phyloP scores from a whole-genome alignment of 2,888 invertebrate genomes.

The Allacma fusca region DNA sequence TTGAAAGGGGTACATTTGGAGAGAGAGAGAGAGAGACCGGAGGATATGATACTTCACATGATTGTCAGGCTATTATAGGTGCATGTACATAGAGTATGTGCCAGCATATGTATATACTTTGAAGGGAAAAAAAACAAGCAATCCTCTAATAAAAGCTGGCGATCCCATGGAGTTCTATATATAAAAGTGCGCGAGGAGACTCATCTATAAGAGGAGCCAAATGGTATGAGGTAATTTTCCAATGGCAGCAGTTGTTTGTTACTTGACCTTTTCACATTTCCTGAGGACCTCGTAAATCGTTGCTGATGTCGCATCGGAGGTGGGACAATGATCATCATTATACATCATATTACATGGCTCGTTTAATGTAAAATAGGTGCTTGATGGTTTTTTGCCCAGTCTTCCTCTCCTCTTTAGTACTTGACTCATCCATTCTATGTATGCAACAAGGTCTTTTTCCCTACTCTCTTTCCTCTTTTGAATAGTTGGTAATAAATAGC shows the following conservation, averaged over 20 bases:
- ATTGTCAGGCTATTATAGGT: too few relatives aligned
- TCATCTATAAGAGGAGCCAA: neutral
- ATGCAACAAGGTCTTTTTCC: neutral
- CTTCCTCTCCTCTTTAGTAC: neutral
- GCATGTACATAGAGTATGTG: too few relatives aligned
- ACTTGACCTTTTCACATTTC: slow-evolving; percentile 36
- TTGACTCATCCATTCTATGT: neutral
- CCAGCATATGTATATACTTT: too few relatives aligned
- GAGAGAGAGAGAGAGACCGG: too few relatives aligned
- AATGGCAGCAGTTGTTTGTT: slow-evolving; percentile 16
- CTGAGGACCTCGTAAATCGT: slow-evolving; percentile 38
- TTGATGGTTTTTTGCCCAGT: slow-evolving; percentile 18
- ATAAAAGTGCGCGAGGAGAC: too few relatives aligned
- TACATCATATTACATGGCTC: slow-evolving; percentile 40
- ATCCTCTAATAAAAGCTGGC: too few relatives aligned
- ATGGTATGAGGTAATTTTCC: neutral
- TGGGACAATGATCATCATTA: slow-evolving; percentile 40
- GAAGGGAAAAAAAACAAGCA: too few relatives aligned
- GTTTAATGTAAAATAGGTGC: slow-evolving; percentile 43
- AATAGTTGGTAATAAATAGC: slow-evolving; percentile 26
- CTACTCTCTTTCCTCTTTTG: neutral
- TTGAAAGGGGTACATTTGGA: too few relatives aligned
- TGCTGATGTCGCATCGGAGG: slow-evolving; percentile 32
- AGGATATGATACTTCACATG: too few relatives aligned
- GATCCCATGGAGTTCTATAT: too few relatives aligned